Percentiles rank a stretch among this genome's conserved stretches.
phyloP scores from a whole-genome alignment of 2,113 vertebrate genomes.

The Trematocara nigrifrons region DNA sequence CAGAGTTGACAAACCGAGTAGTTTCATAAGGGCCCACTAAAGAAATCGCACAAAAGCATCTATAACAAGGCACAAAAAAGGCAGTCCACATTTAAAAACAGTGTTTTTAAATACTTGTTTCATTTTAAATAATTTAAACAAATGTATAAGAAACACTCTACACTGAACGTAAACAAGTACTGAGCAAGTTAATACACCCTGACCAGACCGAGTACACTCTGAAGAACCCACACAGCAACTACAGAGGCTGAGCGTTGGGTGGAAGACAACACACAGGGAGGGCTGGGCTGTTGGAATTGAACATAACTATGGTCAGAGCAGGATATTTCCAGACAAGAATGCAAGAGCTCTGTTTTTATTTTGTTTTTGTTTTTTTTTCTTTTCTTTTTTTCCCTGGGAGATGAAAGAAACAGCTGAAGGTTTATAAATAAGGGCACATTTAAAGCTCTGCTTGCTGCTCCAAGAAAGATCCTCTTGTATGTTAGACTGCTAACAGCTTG shows the following conservation, averaged over 20 bases:
- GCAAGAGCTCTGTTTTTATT: conserved; percentile 53
- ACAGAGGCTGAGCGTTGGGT: neutral
- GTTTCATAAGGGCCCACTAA: neutral
- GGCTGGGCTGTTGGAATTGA: conserved; percentile 64
- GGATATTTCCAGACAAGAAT: conserved; percentile 78
- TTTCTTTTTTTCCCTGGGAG: conserved; percentile 28
- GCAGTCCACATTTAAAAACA: neutral
- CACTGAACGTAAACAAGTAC: neutral
- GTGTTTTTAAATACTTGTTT: neutral
- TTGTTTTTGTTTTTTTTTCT: neutral
- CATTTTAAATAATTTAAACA: neutral
- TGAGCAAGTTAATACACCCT: neutral
- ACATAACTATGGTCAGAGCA: conserved; percentile 72
- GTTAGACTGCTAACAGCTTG: conserved; percentile 48
- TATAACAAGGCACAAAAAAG: neutral
- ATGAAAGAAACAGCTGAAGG: conserved; percentile 79
- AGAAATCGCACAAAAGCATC: neutral
- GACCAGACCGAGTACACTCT: neutral
- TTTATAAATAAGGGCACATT: conserved; percentile 77
- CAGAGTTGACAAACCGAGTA: neutral
- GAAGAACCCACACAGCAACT: neutral
- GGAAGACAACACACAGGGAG: conserved; percentile 7
- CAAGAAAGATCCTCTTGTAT: conserved; percentile 67
- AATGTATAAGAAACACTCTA: neutral
- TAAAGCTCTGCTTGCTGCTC: conserved; percentile 62